A percentile compares a stretch with the other conserved stretches of the same genome.
Evolutionary conservation across 1,140 invertebrate species (phyloP).

Genomic region (Phymastichus coffea): DNA sequence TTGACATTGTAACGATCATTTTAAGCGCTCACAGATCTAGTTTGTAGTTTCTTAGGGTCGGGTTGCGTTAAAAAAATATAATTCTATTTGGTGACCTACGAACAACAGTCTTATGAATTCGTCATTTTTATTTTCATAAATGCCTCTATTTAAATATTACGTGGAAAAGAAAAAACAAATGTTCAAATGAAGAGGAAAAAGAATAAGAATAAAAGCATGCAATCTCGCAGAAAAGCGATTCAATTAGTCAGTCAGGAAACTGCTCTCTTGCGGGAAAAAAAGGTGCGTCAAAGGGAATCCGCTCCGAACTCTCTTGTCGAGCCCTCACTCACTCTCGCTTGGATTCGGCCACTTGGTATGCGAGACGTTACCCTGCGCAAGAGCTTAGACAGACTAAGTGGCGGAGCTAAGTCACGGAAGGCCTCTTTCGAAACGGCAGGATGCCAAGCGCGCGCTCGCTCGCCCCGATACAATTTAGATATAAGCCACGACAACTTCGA

Average conservation of each 20-base stretch:
- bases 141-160: too few relatives aligned
- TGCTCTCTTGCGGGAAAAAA: too few relatives aligned
- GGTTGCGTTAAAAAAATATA: too few relatives aligned
- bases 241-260: too few relatives aligned
- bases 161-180: too few relatives aligned
- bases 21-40: too few relatives aligned
- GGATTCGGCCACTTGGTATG: constrained; percentile 1
- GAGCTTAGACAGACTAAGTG: constrained; percentile 13
- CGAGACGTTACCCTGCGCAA: neutral
- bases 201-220: neutral
- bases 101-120: too few relatives aligned
- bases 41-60: too few relatives aligned
- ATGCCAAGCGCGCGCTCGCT: neutral
- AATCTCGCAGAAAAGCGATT: too few relatives aligned
- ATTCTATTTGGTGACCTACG: too few relatives aligned
- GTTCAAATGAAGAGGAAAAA: neutral
- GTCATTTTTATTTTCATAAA: too few relatives aligned
- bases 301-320: neutral
- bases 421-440: neutral
- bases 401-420: constrained; percentile 11
- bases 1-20: too few relatives aligned
- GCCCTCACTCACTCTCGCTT: neutral
- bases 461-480: constrained; percentile 17
- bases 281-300: neutral
- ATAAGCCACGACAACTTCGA: constrained; percentile 3